These are phyloP conservation scores for Tinamus major DNA, from an alignment of 2,797 vertebrate species.

Conservation along the genomic window DNA sequence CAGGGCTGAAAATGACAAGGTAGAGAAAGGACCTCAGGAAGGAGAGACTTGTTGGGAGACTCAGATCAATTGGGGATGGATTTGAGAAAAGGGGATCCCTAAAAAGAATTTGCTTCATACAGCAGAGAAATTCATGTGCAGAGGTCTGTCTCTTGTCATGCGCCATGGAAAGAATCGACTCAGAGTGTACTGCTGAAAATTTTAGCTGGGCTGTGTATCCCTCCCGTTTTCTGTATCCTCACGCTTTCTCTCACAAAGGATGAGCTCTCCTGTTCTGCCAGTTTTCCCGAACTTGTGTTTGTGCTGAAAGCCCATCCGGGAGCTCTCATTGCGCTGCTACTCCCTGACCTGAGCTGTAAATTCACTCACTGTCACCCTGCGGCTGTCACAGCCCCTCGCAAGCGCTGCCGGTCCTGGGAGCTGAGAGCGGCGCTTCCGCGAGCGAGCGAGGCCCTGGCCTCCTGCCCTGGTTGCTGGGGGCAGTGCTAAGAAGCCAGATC, in stretches of 20 bases:
- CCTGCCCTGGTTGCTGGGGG: neutral
- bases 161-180: neutral
- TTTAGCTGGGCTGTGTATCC: neutral
- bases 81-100: neutral
- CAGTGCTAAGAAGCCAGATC: neutral
- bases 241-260: rapidly evolving
- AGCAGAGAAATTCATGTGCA: neutral
- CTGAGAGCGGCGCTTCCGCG: neutral
- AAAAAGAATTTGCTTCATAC: neutral
- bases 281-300: neutral
- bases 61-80: neutral
- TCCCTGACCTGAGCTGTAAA: neutral
- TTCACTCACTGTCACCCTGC: neutral
- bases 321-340: neutral
- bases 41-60: neutral
- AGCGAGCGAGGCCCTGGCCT: neutral
- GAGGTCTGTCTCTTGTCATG: neutral
- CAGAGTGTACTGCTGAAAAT: neutral
- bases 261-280: neutral
- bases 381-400: neutral
- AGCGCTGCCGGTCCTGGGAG: neutral
- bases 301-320: neutral
- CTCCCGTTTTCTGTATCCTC: neutral
- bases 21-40: neutral
- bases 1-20: neutral